A percentile compares a stretch with the other conserved stretches of the same genome.
Evolutionary conservation across 2,113 vertebrate species (phyloP).

Genomic region (Pollimyrus isidori): DNA sequence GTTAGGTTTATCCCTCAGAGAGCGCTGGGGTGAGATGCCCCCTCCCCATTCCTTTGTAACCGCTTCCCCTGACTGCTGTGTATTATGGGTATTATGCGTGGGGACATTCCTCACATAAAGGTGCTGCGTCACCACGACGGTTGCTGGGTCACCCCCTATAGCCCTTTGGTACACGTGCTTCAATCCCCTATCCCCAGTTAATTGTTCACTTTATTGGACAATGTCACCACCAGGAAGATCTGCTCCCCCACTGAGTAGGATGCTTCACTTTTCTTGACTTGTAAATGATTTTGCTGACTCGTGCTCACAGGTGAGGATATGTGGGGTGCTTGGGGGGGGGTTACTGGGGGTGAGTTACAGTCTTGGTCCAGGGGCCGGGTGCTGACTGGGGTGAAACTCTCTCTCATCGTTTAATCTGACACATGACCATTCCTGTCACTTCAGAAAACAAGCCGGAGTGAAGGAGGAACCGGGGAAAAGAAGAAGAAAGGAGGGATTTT

Average conservation of each 20-base stretch:
- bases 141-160: neutral
- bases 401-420: neutral
- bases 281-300: neutral
- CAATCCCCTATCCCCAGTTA: neutral
- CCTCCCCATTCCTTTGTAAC: neutral
- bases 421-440: neutral
- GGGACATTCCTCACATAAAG: neutral
- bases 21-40: neutral
- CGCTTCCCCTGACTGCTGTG: neutral
- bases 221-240: neutral
- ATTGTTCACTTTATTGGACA: neutral
- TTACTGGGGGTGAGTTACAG: neutral
- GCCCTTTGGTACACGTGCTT: neutral
- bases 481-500: neutral
- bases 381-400: neutral
- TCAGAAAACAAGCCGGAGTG: neutral
- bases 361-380: neutral
- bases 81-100: neutral
- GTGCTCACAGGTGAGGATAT: neutral
- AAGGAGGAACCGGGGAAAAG: neutral
- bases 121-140: neutral
- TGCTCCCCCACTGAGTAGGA: neutral
- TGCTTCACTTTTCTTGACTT: neutral
- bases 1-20: neutral
- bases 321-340: neutral